Conservation (phyloP, 2,113 vertebrate genomes). For the Natator depressus region DNA sequence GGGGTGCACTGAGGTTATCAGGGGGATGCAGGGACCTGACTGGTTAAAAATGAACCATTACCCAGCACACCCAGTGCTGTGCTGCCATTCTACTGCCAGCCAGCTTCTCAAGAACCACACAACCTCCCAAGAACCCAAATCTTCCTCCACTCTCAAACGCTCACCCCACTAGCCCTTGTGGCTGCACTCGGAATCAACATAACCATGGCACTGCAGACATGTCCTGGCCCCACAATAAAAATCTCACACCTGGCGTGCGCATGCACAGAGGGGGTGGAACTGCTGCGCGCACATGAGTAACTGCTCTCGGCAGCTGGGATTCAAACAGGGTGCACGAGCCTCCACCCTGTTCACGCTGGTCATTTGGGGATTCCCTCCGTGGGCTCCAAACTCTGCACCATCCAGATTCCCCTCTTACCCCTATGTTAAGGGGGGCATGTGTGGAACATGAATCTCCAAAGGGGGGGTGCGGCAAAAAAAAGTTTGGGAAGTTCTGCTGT, state of each 20-base stretch:
- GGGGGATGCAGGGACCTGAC: neutral
- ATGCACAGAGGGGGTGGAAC: neutral
- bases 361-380: neutral
- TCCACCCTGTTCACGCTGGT: neutral
- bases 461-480: neutral
- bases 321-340: neutral
- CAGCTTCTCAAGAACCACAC: neutral
- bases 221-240: neutral
- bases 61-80: neutral
- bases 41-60: neutral
- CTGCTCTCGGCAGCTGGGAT: neutral
- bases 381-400: neutral
- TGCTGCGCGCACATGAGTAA: neutral
- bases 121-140: neutral
- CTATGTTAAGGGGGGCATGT: neutral
- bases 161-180: neutral
- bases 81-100: neutral
- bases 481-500: neutral
- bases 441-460: neutral
- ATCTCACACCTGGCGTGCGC: neutral
- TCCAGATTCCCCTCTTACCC: neutral
- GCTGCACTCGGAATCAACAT: neutral
- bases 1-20: neutral
- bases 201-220: neutral
- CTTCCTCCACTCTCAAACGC: neutral